These are phyloP conservation scores for Hemithea aestivaria DNA, from an alignment of 2,888 invertebrate genomes.

Conservation along the genomic window DNA sequence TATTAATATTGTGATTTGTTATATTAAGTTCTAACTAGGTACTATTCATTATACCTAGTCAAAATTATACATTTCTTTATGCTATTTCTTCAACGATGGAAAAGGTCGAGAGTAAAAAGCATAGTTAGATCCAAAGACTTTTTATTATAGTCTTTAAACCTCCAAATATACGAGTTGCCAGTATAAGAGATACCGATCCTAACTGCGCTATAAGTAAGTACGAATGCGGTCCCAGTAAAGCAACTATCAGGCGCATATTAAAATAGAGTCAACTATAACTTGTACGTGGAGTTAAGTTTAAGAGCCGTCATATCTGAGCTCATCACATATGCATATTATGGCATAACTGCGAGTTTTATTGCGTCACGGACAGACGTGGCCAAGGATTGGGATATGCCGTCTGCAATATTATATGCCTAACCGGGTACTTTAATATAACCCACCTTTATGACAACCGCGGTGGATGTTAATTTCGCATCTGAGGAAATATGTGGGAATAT, in stretches of 20 bases:
- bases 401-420: conserved; percentile 51
- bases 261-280: conserved; percentile 10
- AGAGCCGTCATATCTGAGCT: conserved; percentile 51
- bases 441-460: conserved; percentile 55
- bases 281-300: conserved; percentile 48
- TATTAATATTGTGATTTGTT: no score
- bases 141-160: no score
- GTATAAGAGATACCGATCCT: no score
- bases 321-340: conserved; percentile 72
- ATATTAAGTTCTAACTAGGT: no score
- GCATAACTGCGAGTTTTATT: conserved; percentile 68
- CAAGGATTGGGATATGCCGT: conserved; percentile 47
- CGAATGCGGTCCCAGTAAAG: not conserved
- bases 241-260: conserved; percentile 3
- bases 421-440: conserved; percentile 54
- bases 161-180: no score
- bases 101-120: no score
- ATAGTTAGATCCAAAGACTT: no score
- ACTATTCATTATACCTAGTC: no score
- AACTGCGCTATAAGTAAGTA: no score
- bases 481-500: conserved; percentile 34
- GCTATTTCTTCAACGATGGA: no score
- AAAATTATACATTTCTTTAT: no score
- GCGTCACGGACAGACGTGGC: conserved; percentile 62
- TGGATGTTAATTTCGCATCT: conserved; percentile 44